phyloP scores from a whole-genome alignment of 1,140 invertebrate genomes.

The Papilio dardanus region DNA sequence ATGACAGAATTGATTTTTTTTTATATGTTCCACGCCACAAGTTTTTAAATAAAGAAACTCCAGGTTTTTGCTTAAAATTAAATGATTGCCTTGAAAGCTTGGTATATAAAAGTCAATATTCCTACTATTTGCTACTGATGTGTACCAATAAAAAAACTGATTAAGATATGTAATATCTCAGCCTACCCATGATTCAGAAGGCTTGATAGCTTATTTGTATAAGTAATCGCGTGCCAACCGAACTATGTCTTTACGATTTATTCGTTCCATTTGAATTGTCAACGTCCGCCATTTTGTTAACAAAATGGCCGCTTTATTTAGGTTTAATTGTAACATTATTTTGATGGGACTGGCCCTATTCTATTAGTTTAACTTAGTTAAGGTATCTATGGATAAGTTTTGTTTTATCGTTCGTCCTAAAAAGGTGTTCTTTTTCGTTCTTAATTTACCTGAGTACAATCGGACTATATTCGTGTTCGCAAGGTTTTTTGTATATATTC shows the following conservation, averaged over 20 bases:
- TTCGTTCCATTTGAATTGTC: constrained; percentile 11
- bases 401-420: constrained; percentile 51
- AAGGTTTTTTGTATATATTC: constrained; percentile 62
- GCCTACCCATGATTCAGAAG: background rate
- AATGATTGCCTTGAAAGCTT: background rate
- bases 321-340: constrained; percentile 35
- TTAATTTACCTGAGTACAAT: constrained; percentile 69
- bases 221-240: constrained; percentile 16
- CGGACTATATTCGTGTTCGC: constrained; percentile 52
- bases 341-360: constrained; percentile 33
- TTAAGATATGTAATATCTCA: background rate
- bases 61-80: background rate
- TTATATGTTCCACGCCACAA: no score
- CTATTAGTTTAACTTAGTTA: constrained; percentile 42
- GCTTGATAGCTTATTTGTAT: constrained; percentile 3
- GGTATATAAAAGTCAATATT: background rate
- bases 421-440: constrained; percentile 51
- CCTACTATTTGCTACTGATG: background rate
- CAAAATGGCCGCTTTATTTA: constrained; percentile 32
- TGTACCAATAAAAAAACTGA: background rate
- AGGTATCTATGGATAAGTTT: constrained; percentile 47
- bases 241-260: background rate
- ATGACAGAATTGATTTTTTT: no score
- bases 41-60: no score
- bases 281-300: constrained; percentile 26